Conservation (phyloP, 2,888 invertebrate genomes). For the Anoplius nigerrimus region DNA sequence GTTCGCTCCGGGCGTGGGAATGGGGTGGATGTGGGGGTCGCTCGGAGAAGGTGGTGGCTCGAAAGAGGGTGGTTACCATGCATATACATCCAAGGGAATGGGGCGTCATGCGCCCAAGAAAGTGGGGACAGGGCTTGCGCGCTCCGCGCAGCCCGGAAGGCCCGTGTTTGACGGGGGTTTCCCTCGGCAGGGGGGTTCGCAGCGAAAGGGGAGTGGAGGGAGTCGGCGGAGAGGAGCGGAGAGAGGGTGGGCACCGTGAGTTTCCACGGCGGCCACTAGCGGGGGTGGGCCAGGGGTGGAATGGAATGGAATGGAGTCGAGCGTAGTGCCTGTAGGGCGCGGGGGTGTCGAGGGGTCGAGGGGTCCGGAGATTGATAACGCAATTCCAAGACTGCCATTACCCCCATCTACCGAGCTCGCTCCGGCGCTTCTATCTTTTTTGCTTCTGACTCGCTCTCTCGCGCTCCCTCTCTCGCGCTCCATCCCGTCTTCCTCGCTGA, state of each 20-base stretch:
- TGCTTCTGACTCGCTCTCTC: constrained; percentile 62
- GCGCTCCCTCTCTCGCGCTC: constrained; percentile 62
- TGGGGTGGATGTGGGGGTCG: constrained; percentile 28
- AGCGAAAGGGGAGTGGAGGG: constrained; percentile 50
- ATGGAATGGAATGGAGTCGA: constrained; percentile 78
- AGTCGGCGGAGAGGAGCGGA: constrained; percentile 40
- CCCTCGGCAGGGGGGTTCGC: constrained; percentile 30
- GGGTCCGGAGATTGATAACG: constrained; percentile 75
- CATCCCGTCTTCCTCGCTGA: constrained; percentile 65
- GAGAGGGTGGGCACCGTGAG: constrained; percentile 52
- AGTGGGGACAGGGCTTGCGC: constrained; percentile 60
- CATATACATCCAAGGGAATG: constrained; percentile 65
- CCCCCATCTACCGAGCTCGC: constrained; percentile 69
- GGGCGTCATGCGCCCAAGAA: constrained; percentile 52
- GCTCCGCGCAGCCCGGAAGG: constrained; percentile 60
- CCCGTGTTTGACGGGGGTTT: constrained; percentile 66
- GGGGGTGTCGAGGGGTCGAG: constrained; percentile 62
- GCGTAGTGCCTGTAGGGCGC: constrained; percentile 59
- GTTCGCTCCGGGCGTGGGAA: constrained; percentile 7
- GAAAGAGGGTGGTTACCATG: constrained; percentile 52
- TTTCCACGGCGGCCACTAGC: constrained; percentile 45
- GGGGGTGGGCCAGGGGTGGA: constrained; percentile 78
- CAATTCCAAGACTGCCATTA: constrained; percentile 75
- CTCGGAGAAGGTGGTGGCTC: constrained; percentile 14
- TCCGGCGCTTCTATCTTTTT: constrained; percentile 72